These are phyloP conservation scores for Lepidocolaptes lacrymiger DNA, from an alignment of 2,797 vertebrate genomes.

Conservation along the genomic window DNA sequence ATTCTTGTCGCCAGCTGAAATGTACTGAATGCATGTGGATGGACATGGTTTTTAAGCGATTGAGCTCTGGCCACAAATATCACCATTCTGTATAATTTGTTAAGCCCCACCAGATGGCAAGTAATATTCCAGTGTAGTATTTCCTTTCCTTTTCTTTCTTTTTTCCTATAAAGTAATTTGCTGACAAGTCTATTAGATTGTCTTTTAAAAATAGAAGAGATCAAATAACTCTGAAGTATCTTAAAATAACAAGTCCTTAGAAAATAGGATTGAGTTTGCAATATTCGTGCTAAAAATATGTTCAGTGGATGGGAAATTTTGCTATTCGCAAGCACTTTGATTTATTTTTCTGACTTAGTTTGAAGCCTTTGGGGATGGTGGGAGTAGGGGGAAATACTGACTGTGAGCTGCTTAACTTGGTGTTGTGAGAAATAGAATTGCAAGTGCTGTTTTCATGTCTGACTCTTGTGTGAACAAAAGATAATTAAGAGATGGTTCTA, in stretches of 20 bases:
- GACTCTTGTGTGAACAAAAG: background rate
- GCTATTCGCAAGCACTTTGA: background rate
- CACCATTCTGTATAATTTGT: background rate
- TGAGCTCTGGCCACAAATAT: background rate
- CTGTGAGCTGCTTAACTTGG: background rate
- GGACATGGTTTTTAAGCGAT: background rate
- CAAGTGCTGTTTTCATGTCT: background rate
- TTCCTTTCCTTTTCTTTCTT: background rate
- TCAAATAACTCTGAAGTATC: background rate
- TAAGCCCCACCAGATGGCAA: background rate
- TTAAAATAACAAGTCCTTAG: background rate
- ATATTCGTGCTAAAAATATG: background rate
- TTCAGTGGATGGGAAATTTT: background rate
- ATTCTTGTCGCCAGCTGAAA: background rate
- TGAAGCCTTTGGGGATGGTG: background rate
- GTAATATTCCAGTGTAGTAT: background rate
- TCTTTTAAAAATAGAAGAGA: background rate
- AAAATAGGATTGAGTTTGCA: background rate
- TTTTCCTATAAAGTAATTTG: background rate
- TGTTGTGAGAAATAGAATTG: background rate
- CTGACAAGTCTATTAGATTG: background rate
- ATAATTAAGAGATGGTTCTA: background rate
- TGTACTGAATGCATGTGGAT: background rate
- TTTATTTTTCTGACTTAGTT: background rate
- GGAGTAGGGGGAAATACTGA: background rate